Conservation (phyloP, 2,113 vertebrate species). For the Neomonachus schauinslandi region DNA sequence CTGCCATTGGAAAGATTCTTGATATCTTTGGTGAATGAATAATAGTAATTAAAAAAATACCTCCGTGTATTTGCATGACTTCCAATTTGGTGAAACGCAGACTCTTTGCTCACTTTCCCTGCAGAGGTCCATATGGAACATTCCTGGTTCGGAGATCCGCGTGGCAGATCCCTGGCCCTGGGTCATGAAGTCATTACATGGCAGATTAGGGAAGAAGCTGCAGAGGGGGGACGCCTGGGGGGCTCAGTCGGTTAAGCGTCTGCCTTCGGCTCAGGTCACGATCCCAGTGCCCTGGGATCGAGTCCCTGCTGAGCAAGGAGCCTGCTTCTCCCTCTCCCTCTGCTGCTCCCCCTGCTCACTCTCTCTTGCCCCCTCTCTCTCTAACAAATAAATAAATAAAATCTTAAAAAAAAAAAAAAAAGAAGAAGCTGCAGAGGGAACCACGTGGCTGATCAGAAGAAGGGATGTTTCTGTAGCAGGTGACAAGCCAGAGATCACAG, state of each 20-base stretch:
- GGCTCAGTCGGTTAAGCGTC: too few relatives aligned
- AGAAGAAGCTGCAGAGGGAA: not conserved
- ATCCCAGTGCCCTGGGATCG: too few relatives aligned
- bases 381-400: too few relatives aligned
- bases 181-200: not conserved
- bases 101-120: not conserved
- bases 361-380: too few relatives aligned
- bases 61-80: not conserved
- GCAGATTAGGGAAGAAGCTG: not conserved
- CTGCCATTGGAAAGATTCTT: not conserved
- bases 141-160: not conserved
- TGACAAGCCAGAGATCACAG: not conserved
- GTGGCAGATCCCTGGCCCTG: not conserved
- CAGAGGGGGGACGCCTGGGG: not conserved
- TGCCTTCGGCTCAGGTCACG: too few relatives aligned
- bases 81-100: not conserved
- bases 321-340: too few relatives aligned
- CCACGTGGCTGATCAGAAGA: not conserved
- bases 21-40: not conserved
- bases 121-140: not conserved
- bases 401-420: too few relatives aligned
- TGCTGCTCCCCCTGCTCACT: too few relatives aligned
- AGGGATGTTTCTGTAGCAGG: not conserved
- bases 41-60: not conserved
- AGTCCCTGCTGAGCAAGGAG: too few relatives aligned